Evolutionary conservation across 2,113 vertebrate species (phyloP), one percentile per base, ranked within the genome.

Genomic region (Hippocampus comes): DNA sequence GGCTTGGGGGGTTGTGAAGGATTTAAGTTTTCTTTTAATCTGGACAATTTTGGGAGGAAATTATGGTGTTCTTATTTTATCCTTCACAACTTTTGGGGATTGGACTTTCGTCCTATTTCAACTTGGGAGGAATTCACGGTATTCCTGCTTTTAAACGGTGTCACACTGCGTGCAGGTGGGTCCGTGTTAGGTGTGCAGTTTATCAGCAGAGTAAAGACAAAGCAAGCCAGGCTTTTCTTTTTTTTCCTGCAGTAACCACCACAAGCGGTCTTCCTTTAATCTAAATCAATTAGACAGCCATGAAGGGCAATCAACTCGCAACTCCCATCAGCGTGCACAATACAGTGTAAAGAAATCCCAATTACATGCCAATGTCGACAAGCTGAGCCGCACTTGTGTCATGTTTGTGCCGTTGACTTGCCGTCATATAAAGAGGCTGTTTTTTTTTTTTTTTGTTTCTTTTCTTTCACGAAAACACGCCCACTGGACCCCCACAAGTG

Each of bases 161-260:
- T 88, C 87, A 86, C 21, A 53, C 49, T 85, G 87, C 57, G 67
- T 81, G 89, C 86, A 81, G 86, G 87, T 90, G 89, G 87, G 85
- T 82, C 87, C 75, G 75, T 92, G 89, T 92, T 89, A 90, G 89
- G 84, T 91, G 86, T 90, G 86, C 77, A 75, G 81, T 81, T 71
- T 77, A 74, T 84, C 78, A 80, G 76, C 67, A 74, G 51, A 67
- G 79, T 78, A 88, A 90, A 89, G 72, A 86, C 79, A 88, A 87
- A 91, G 79, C 56, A 84, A 84, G 83, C 76, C 81, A 76, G 80
- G 84, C 87, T 75, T 89, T 78, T 86, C 67, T 66, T 78, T 53
- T 21, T 82, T 81, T 15, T 79, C n/a, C 53, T 11, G 9, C 53
- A 56, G 9, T 11, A 56, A 56, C 53, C n/a, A 27, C 76, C 82